Base-by-base conservation (phyloP, 2,113 vertebrate genomes). In the Symphodus melops region DNA sequence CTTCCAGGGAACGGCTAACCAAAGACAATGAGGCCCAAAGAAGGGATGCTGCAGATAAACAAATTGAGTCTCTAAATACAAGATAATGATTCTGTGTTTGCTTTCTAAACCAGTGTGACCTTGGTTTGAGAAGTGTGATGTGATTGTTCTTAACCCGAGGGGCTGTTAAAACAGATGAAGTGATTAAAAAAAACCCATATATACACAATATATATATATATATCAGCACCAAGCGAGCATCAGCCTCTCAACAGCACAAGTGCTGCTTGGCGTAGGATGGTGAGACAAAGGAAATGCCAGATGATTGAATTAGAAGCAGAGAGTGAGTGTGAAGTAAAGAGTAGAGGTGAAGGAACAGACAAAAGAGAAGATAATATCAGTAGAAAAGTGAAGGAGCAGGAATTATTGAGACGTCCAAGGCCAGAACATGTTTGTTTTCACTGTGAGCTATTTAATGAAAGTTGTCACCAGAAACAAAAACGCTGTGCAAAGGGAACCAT, bases 111-210 rank as follows among this genome's bases (percentile, higher is more conserved):
- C 42, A 57, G 23, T 8, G 72, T 55, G 33, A 59, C 36, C 41
- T 78, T 80, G 65, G 65, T 25, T 68, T 28, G 12, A 72, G 58
- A 83, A 53, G 83, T 85, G 71, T 61, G 76, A 82, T 21, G 10
- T 52, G 49, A 66, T 54, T 66, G 56, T 82, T 86, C 71, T 79
- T 74, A 68, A 79, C 67, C 61, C 2, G 19, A 79, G 69, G 62
- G 71, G 65, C 42, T 72, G 68, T 82, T 78, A 57, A 79, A 77
- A 70, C 84, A 89, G 84, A 87, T 79, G 44, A 90, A 80, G 82
- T 79, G 86, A 74, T 64, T 20, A 51, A 84, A 75, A 85, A 74
- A 69, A n/a, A n/a, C n/a, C n/a, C n/a, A n/a, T n/a, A n/a, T n/a
- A n/a, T n/a, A n/a, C n/a, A n/a, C n/a, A n/a, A n/a, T n/a, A n/a